Base-by-base conservation (phyloP, 1,140 invertebrate species). In the Drosophila seguyi region DNA sequence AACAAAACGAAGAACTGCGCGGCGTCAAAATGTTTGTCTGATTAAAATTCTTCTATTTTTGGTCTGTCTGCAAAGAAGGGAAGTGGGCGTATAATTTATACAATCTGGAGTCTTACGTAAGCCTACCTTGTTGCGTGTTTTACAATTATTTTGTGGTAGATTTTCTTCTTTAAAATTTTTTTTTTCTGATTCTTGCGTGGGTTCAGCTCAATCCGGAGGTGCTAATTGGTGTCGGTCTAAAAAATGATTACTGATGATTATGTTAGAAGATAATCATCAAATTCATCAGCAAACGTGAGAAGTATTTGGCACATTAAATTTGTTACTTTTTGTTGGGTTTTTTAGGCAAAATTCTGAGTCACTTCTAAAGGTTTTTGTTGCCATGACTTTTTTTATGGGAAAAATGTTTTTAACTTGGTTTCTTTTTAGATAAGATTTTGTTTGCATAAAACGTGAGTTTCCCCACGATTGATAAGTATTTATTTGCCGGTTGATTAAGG, bases 1-100 rank as follows among this genome's bases (percentile, higher is more conserved):
- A 53, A 34, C 29, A 55, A 16, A 36, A 16, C 18, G 14, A 13
- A 56, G 31, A 56, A 39, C 29, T 80, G 29, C 14, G 11, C 20
- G 73, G 59, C 81, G 74, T 66, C 78, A 65, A 86, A 80, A 69
- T 56, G 73, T 76, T 81, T 82, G 81, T 61, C 63, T 80, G 85
- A 88, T 88, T 88, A 84, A 58, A 72, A 90, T 63, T 84, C 79
- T 67, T 48, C 77, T 90, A 84, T 88, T 88, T 87, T 77, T 48
- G 83, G 66, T 42, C 29, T 75, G 39, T 47, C 73, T 62, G 53
- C 60, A 22, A 36, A 7, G 29, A 25, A 38, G 68, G 48, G 55
- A 60, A 80, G 39, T 42, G 39, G 52, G 66, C 14, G 66, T 41
- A 14, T 42, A 52, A 29, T 47, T 58, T 36, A 59, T 50, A 48